Base-by-base conservation (phyloP, 2,888 invertebrate species). In the Eremobia ochroleuca region DNA sequence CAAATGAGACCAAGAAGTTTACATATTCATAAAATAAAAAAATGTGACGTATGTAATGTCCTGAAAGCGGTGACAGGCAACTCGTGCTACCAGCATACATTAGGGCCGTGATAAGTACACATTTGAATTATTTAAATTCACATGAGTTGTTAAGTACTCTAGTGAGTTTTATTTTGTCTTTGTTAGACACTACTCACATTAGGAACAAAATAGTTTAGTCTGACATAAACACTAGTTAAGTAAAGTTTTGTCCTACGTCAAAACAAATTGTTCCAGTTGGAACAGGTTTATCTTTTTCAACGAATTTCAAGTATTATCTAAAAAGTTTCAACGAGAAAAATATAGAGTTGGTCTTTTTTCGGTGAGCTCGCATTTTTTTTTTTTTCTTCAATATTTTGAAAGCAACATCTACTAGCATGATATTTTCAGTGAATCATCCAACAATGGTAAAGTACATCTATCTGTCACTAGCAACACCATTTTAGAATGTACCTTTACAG, bases 51-150 rank as follows among this genome's bases (percentile, higher is more conserved):
- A 70, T 52, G 66, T 67, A 11, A 52, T 25, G 43, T 71, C 37
- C 58, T 70, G 74, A 37, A 52, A n/a, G 67, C 62, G 59, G 25
- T 37, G 85, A 79, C 80, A 21, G 71, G 65, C 18, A 28, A 68
- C 43, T 28, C 11, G 40, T 65, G 46, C 69, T 75, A 15, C 69
- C 1, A 55, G 62, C 81, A 65, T 82, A 76, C 55, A 79, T 79
- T 84, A 69, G 43, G 64, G 25, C 34, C 37, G n/a, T 46, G 80
- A 83, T 79, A 79, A 71, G 80, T 74, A 62, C 25, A 70, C 74
- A 71, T 84, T 67, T 84, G 74, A 84, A 82, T 84, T 73, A 82
- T 74, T 82, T 76, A 68, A 68, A 65, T 76, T 68, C 58, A 52
- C 52, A 62, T 59, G 64, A 68, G 37, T 76, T 74, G 64, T 65